Base-by-base conservation (phyloP, 2,113 vertebrate species). In the Potamarius usumacintae region DNA sequence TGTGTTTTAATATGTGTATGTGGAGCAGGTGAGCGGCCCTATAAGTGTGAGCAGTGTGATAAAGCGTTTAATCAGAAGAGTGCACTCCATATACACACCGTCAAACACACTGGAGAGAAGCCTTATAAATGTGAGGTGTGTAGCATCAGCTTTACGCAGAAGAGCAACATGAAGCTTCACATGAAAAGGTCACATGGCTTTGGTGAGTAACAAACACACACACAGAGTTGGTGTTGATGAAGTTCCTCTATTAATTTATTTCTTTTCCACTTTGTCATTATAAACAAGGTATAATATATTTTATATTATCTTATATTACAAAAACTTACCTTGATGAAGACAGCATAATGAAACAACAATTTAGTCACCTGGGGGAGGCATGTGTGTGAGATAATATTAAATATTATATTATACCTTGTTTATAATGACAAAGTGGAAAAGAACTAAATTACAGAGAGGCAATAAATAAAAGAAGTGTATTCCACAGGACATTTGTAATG, bases 1-100 rank as follows among this genome's bases (percentile, higher is more conserved):
- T 53, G 14, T 25, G 6, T n/a, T n/a, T 42, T 42, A 42, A 42
- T 85, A n/a, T 80, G n/a, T 88, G 42, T 78, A 18, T 34, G 74
- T 79, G 62, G 84, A 0, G 0, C 94, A 99, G 98, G 98, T 25
- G 98, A 99, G 89, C 95, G 97, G 0, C 98, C 98, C 0, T 99
- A 99, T 93, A 97, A 95, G 88, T 99, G 98, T 92, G 92, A 91
- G 0, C 93, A 98, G 0, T 99, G 98, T 80, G 98, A 99, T 86
- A 99, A 99, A 88, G 98, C 98, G 60, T 99, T 99, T 93, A 99
- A 99, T 93, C 98, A 99, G 97, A 99, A 99, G 96, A 99, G 97
- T 0, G 97, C 97, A 0, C 95, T 99, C 90, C 98, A 99, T 92
- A 97, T 99, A 82, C 98, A 99, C 91, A 97, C 97, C 95, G 98